Conservation (phyloP, 2,113 vertebrate species). For the Otis tarda region DNA sequence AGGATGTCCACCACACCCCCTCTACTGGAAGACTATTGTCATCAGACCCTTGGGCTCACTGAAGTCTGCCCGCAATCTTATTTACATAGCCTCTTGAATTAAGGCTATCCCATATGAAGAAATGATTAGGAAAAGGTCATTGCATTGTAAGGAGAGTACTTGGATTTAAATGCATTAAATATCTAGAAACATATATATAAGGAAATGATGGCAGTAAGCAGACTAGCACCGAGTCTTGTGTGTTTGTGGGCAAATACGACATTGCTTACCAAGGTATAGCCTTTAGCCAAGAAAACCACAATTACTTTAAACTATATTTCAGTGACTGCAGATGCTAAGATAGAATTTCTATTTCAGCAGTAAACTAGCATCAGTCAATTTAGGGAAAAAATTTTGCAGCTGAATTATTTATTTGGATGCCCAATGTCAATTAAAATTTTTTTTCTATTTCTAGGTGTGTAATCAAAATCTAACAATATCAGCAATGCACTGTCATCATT, state of each 20-base stretch:
- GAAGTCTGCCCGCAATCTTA: neutral
- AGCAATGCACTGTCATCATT: neutral
- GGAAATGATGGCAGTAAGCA: neutral
- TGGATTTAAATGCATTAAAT: neutral
- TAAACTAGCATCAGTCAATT: neutral
- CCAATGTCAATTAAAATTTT: neutral
- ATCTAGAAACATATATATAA: neutral
- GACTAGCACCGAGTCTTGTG: neutral
- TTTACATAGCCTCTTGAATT: neutral
- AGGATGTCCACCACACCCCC: slow-evolving; percentile 73
- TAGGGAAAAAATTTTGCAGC: neutral
- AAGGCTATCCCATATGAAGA: neutral
- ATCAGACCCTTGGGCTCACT: neutral
- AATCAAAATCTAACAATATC: neutral
- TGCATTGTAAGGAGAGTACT: neutral
- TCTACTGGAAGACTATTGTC: slow-evolving; percentile 71
- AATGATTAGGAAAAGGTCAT: neutral
- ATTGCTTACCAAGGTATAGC: neutral
- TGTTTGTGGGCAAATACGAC: neutral
- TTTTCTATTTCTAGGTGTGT: neutral
- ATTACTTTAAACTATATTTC: neutral
- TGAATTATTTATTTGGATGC: neutral
- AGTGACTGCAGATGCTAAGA: neutral
- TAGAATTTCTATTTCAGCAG: neutral
- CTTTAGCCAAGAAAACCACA: neutral